phyloP scores from a whole-genome alignment of 2,797 vertebrate species.

The Sebastes cheni region DNA sequence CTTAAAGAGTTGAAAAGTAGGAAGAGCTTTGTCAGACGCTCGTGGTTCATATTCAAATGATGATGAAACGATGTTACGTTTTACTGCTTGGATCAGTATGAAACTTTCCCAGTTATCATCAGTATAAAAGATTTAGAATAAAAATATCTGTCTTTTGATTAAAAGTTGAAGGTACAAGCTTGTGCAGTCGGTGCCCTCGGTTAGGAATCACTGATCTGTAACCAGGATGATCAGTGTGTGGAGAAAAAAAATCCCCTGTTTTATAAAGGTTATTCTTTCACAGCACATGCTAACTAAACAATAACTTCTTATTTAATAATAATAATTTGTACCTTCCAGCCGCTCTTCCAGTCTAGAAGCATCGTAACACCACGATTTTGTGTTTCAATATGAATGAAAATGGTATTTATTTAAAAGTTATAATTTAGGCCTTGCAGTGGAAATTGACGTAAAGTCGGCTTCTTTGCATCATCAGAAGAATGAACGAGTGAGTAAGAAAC shows the following conservation, averaged over 20 bases:
- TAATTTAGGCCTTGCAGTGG: constrained; percentile 43
- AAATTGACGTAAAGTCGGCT: constrained; percentile 49
- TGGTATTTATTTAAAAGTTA: constrained; percentile 54
- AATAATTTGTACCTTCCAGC: constrained; percentile 27
- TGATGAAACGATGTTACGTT: background rate
- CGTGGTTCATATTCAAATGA: background rate
- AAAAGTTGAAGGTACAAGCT: background rate
- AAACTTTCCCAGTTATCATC: background rate
- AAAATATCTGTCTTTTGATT: background rate
- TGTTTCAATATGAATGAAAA: constrained; percentile 40
- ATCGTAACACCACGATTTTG: constrained; percentile 48
- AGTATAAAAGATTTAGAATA: background rate
- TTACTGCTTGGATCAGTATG: background rate
- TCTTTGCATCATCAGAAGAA: constrained; percentile 64
- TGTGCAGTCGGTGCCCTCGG: background rate
- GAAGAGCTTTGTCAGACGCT: background rate
- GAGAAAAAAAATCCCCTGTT: background rate
- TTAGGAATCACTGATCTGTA: background rate
- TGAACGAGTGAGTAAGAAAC: constrained; percentile 59
- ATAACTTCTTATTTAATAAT: constrained; percentile 15
- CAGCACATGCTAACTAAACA: background rate
- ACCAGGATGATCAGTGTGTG: background rate
- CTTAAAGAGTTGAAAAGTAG: background rate
- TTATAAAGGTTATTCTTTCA: constrained; percentile 3
- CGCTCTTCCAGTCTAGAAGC: constrained; percentile 38